phyloP scores from a whole-genome alignment of 2,797 vertebrate genomes.

The Morelia viridis region DNA sequence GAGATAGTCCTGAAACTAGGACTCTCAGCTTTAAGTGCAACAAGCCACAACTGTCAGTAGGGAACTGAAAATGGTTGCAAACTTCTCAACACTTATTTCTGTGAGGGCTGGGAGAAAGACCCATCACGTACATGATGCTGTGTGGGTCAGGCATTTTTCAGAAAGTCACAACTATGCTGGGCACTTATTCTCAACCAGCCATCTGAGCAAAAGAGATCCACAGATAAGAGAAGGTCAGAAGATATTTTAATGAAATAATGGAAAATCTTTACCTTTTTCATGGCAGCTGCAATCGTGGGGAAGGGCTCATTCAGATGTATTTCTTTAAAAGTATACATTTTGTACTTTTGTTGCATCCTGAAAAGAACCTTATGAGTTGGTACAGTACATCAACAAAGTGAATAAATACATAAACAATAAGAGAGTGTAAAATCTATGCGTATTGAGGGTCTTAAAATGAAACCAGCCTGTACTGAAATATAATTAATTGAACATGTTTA shows the following conservation, averaged over 20 bases:
- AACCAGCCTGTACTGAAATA: background rate
- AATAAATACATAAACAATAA: background rate
- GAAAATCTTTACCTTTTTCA: background rate
- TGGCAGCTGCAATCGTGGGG: background rate
- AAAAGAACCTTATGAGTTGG: background rate
- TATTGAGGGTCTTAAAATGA: background rate
- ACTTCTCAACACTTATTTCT: background rate
- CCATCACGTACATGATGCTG: background rate
- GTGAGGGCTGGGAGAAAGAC: background rate
- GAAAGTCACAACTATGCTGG: background rate
- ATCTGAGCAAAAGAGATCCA: background rate
- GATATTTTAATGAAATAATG: background rate
- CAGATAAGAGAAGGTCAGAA: background rate
- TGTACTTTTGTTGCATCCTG: background rate
- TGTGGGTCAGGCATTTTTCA: background rate
- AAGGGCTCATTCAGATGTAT: background rate
- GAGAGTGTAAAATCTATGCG: background rate
- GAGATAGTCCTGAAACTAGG: background rate
- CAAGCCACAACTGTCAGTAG: background rate
- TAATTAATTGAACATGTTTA: background rate
- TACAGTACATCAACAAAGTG: background rate
- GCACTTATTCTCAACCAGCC: background rate
- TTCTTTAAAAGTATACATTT: background rate
- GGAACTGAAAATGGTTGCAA: background rate
- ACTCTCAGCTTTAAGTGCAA: background rate